Base-by-base conservation (phyloP, 2,888 invertebrate genomes). In the Drosophila putrida region DNA sequence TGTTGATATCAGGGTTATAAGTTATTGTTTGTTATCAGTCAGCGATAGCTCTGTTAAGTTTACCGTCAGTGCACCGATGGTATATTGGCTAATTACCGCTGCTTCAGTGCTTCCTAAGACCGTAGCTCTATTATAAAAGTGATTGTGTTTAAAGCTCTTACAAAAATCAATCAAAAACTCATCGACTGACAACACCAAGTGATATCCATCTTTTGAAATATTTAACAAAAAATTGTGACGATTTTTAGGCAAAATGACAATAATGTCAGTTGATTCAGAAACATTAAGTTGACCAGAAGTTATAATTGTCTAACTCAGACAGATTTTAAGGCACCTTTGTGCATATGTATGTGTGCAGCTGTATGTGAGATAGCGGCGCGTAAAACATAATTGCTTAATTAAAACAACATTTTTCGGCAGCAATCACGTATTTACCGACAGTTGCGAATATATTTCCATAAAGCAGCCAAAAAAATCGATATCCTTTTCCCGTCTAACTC, bases 401-500 rank as follows among this genome's bases (percentile, higher is more conserved):
- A 4, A 43, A 11, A 36, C 6, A 9, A 8, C 44, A 66, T 50
- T 31, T 61, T 36, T 28, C 15, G 31, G 11, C 47, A 91, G 90
- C 62, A 80, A 70, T 63, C 75, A 78, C 66, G 60, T 64, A 58
- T 66, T 82, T 54, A 78, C 66, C 62, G 83, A 88, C 44, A 82
- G 77, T 54, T 78, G 78, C 46, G 91, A 90, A 74, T 79, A 75
- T 47, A 82, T 88, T 38, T 59, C 75, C 43, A 71, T 83, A 70
- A 83, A 72, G 57, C 73, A 71, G 38, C 85, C 82, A 20, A 86
- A 84, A 65, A 90, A 89, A 65, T 90, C 90, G 15, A 82, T 82
- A 27, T 90, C 90, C 5, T 86, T 88, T 57, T 80, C 90, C 0
- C 81, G 85, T 28, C 65, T 88, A 6, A 65, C 68, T 0, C 62